These are phyloP conservation scores for Cepaea hortensis DNA, from an alignment of 2,888 invertebrate genomes.

Conservation along the genomic window DNA sequence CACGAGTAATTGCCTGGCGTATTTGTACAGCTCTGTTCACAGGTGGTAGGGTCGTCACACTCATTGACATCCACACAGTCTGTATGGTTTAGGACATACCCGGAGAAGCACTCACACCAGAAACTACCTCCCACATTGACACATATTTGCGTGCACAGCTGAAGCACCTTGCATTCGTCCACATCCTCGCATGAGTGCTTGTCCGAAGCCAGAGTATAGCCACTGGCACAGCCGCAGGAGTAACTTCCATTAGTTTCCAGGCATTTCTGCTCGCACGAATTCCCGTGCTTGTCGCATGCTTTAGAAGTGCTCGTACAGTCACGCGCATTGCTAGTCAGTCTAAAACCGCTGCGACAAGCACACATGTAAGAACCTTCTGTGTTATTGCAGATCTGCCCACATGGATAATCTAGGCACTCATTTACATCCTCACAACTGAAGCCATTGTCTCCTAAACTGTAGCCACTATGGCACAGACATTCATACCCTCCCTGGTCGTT, in stretches of 20 bases:
- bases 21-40: slow-evolving; percentile 15
- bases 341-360: neutral
- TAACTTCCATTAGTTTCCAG: neutral
- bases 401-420: neutral
- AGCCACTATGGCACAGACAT: neutral
- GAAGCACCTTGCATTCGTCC: neutral
- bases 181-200: neutral
- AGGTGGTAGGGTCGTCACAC: neutral
- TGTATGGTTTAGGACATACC: too few relatives aligned
- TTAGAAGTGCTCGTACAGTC: neutral
- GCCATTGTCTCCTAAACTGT: neutral
- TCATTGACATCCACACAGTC: neutral
- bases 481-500: neutral
- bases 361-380: neutral
- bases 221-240: neutral
- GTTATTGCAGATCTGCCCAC: neutral
- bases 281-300: too few relatives aligned
- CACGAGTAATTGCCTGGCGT: neutral
- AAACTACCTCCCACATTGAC: too few relatives aligned
- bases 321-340: neutral
- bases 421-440: neutral
- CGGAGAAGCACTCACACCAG: too few relatives aligned
- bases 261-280: neutral
- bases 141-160: too few relatives aligned
- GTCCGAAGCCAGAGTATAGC: neutral